Evolutionary conservation across 2,113 vertebrate genomes (phyloP).

Genomic region (Misgurnus anguillicaudatus): DNA sequence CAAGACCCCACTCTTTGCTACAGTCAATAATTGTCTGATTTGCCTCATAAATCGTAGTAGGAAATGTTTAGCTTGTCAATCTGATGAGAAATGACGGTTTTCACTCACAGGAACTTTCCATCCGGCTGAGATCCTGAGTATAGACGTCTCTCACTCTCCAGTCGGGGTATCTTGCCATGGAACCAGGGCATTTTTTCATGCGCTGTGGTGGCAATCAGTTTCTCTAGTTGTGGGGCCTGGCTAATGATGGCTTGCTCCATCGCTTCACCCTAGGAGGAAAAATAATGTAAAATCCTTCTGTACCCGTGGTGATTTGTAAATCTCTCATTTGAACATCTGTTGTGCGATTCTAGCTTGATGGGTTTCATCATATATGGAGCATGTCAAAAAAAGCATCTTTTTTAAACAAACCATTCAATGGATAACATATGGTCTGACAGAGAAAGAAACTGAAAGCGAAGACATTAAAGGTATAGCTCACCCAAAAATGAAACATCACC

Average conservation of each 20-base stretch:
- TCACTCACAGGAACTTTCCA: constrained; percentile 93
- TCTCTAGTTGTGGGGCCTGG: constrained; percentile 95
- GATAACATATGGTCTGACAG: neutral
- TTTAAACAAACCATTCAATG: neutral
- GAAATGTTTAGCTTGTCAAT: constrained; percentile 5
- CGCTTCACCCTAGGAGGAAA: constrained; percentile 81
- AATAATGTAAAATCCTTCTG: neutral
- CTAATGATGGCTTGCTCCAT: constrained; percentile 95
- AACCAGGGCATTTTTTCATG: constrained; percentile 95
- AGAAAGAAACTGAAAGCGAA: too few relatives aligned
- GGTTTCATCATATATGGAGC: neutral
- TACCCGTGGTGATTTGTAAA: neutral
- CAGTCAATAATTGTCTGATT: neutral
- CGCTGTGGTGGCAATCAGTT: constrained; percentile 91
- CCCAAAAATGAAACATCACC: too few relatives aligned
- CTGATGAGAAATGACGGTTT: neutral
- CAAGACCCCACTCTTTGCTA: neutral
- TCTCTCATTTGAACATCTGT: neutral
- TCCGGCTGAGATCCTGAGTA: constrained; percentile 87
- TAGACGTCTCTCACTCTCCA: constrained; percentile 85
- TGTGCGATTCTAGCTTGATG: too few relatives aligned
- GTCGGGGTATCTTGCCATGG: constrained; percentile 78
- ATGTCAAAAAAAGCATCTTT: neutral
- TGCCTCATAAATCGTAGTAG: neutral
- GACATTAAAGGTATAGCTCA: too few relatives aligned